Base-by-base conservation (phyloP, 1,140 invertebrate genomes). In the Drusus annulatus region DNA sequence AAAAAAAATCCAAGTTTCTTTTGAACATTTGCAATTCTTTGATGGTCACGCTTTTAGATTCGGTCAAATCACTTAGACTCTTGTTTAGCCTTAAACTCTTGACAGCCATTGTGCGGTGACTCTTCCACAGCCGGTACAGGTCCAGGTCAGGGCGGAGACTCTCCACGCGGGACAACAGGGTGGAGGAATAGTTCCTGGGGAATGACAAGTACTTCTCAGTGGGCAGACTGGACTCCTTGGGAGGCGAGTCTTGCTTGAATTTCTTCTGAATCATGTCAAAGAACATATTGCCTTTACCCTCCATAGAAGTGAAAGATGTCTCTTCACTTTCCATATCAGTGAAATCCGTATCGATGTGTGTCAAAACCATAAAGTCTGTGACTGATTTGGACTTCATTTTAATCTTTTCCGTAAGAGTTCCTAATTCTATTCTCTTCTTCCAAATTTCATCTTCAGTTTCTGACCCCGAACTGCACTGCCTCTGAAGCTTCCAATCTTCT, bases 321-420 rank as follows among this genome's bases (percentile, higher is more conserved):
- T 89, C 87, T 78, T 92, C 91, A 3, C 90, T 91, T 82, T 93
- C 92, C 2, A 92, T 91, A 83, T 93, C 93, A 10, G 91, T 91
- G 19, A 85, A 87, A 83, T 94, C 94, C 23, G 85, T 87, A 83
- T 94, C 94, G 17, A 94, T 93, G 82, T 94, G 93, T 3, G 93
- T 94, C 13, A 95, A 85, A n/a, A 94, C 89, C 93, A 95, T 94
- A 21, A 94, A 86, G 89, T 94, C 93, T 19, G 94, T 93, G 2
- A 94, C 93, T 71, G 93, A 94, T 86, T 92, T 92, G 0, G 93
- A 94, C 85, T 94, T 94, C 74, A 93, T 90, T 79, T 92, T 91
- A 0, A 94, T 93, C 86, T 94, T 93, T 85, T 93, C 92, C 0
- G 92, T 91, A 78, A 94, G 93, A 68, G 92, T 92, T 4, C 92